Evolutionary conservation across 2,888 invertebrate species (phyloP).

Genomic region (Miltochrista miniata): DNA sequence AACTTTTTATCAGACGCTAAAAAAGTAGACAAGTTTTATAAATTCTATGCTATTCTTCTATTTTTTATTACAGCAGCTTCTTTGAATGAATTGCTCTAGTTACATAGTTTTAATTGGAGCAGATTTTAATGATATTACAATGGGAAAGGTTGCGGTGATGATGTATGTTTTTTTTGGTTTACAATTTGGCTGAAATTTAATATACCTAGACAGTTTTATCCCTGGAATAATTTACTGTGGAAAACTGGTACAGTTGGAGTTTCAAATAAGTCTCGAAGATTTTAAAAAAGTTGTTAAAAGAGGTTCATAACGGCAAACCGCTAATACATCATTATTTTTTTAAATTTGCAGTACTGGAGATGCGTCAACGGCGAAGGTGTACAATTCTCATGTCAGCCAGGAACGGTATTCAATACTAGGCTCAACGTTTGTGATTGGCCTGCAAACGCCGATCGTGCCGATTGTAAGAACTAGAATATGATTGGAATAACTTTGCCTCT

Average conservation of each 20-base stretch:
- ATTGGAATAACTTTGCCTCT: too few species aligned
- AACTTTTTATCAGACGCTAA: slow-evolving; percentile 3
- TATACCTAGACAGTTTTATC: too few species aligned
- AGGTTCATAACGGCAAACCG: too few species aligned
- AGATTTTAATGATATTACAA: too few species aligned
- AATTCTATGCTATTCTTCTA: background rate
- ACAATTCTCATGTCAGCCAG: slow-evolving; percentile 88
- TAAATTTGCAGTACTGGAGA: slow-evolving; percentile 91
- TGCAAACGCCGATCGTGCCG: slow-evolving; percentile 85
- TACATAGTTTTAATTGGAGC: too few species aligned
- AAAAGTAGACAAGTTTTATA: background rate
- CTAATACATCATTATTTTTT: background rate
- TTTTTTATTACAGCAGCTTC: background rate
- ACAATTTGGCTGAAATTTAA: too few species aligned
- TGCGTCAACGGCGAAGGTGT: slow-evolving; percentile 91
- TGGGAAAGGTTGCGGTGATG: too few species aligned
- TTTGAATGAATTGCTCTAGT: background rate
- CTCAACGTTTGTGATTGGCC: slow-evolving; percentile 93
- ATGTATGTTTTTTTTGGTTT: too few species aligned
- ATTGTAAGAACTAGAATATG: slow-evolving; percentile 69
- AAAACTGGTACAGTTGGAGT: too few species aligned
- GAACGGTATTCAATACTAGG: slow-evolving; percentile 89
- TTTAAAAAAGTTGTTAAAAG: too few species aligned
- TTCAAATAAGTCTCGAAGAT: too few species aligned
- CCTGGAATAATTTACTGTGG: too few species aligned